These are phyloP conservation scores for Papilio aristodemus DNA, from an alignment of 1,140 invertebrate species.

Conservation along the genomic window DNA sequence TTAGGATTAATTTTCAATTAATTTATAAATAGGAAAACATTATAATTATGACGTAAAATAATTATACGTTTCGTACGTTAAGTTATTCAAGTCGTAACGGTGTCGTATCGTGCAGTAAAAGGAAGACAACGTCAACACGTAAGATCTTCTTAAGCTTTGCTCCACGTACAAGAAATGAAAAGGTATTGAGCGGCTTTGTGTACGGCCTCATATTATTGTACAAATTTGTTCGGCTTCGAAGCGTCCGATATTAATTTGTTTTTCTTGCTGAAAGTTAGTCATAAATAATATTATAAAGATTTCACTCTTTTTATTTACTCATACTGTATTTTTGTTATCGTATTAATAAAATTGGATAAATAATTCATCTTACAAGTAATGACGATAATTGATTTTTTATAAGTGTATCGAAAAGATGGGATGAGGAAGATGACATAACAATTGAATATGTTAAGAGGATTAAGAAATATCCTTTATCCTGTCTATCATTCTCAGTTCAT, in stretches of 20 bases:
- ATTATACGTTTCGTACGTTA: not conserved
- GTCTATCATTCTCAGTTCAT: no score
- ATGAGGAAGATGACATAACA: no score
- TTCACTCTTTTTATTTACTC: not conserved
- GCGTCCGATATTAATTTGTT: conserved; percentile 16
- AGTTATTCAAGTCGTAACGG: not conserved
- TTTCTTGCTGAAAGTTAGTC: not conserved
- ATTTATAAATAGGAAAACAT: not conserved
- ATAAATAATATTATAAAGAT: not conserved
- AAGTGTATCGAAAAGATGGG: no score
- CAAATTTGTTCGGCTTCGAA: not conserved
- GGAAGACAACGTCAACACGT: not conserved
- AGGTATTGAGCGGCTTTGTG: conserved; percentile 30
- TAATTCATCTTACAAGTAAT: no score
- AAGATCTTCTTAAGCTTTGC: conserved; percentile 27
- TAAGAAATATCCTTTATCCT: no score
- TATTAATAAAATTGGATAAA: not conserved
- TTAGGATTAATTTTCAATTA: not conserved
- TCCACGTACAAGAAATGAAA: conserved; percentile 26
- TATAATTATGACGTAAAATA: not conserved
- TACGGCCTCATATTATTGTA: conserved; percentile 22
- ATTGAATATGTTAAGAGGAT: no score
- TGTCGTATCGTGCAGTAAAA: not conserved
- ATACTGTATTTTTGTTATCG: not conserved
- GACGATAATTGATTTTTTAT: no score